Conservation (phyloP, 1,140 invertebrate species). For the Yoshiicerus persimilis region DNA sequence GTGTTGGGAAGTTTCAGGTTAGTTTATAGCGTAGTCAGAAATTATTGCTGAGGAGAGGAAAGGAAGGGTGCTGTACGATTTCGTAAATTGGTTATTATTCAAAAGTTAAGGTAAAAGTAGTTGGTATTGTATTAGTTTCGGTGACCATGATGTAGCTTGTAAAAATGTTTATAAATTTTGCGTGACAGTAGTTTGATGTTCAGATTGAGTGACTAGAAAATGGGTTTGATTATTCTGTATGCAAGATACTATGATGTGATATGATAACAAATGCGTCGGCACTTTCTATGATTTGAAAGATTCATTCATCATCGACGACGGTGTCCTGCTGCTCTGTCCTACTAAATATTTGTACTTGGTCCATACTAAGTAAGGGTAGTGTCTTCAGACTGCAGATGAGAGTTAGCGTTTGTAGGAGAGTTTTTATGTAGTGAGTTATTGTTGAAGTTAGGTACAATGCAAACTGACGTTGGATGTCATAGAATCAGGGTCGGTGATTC, state of each 20-base stretch:
- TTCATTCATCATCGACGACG: background rate
- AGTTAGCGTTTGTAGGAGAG: background rate
- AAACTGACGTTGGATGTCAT: background rate
- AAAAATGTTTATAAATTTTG: background rate
- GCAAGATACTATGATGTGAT: background rate
- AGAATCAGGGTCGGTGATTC: background rate
- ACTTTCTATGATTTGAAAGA: constrained; percentile 4
- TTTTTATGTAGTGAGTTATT: background rate
- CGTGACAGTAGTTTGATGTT: background rate
- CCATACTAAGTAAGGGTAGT: background rate
- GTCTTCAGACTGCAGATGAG: background rate
- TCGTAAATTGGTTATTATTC: too few species aligned
- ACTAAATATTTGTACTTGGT: background rate
- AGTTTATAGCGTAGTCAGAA: background rate
- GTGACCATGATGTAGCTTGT: background rate
- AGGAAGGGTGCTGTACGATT: background rate
- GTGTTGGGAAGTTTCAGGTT: background rate
- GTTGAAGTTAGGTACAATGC: background rate
- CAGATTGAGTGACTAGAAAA: background rate
- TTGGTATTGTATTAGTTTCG: background rate
- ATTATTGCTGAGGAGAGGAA: too few species aligned
- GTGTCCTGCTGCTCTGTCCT: background rate
- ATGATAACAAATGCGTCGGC: background rate
- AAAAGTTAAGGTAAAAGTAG: too few species aligned
- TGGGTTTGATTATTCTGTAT: background rate